These are phyloP conservation scores for Tenualosa ilisha DNA, from an alignment of 2,797 vertebrate genomes.

Conservation along the genomic window DNA sequence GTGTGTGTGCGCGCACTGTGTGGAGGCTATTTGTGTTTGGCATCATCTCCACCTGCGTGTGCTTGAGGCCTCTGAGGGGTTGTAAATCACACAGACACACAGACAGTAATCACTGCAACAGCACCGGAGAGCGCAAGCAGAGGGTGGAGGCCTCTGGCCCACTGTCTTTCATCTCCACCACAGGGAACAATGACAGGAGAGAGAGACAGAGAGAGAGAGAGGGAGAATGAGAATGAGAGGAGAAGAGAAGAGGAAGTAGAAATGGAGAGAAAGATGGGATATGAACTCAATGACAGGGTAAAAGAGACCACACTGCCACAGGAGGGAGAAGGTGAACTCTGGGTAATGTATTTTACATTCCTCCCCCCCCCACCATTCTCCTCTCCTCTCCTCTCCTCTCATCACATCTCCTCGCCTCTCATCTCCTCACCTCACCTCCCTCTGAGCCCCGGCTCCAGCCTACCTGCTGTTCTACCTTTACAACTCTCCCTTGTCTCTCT, in stretches of 20 bases:
- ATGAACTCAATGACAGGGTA: background rate
- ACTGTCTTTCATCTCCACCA: conserved; percentile 28
- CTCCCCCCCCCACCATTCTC: conserved; percentile 47
- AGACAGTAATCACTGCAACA: conserved; percentile 26
- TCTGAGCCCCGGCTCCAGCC: background rate
- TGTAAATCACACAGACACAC: conserved; percentile 25
- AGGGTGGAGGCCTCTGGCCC: background rate
- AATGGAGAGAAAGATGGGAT: conserved; percentile 1
- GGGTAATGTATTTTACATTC: conserved; percentile 50
- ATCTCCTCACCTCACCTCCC: background rate
- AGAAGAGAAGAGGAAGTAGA: background rate
- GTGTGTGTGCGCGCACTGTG: background rate
- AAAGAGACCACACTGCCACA: background rate
- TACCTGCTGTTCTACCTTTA: background rate
- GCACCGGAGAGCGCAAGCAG: background rate
- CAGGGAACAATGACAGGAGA: conserved; percentile 20
- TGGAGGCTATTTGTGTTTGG: background rate
- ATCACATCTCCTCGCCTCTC: background rate
- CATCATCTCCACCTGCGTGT: conserved; percentile 16
- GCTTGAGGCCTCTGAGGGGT: background rate
- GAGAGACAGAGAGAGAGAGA: background rate
- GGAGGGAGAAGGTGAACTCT: conserved; percentile 26
- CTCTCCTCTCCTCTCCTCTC: conserved; percentile 28
- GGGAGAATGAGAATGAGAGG: background rate
- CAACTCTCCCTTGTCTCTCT: background rate